Evolutionary conservation across 2,888 invertebrate species (phyloP), one percentile per base, ranked within the genome.

Genomic region (Caenorhabditis zanzibari): DNA sequence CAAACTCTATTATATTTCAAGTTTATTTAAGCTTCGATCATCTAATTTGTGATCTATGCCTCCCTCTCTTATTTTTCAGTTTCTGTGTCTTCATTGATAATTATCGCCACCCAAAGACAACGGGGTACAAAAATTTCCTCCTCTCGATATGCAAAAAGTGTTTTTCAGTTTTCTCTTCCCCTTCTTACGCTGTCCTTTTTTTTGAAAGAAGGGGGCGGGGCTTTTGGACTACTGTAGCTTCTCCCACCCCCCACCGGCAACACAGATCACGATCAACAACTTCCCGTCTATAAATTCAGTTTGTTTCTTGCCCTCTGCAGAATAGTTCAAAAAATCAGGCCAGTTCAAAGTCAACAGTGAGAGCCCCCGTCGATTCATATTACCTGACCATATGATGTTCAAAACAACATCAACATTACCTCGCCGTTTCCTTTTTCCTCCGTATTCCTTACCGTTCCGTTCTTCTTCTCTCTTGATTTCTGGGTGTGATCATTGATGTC

Each of bases 401-500:
- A 69, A 24, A 69, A 26, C 32, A 58, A 41, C 35, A 35, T 24
- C 61, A 41, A 24, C 72, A 58, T 49, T 59, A 35, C 28, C 41
- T 32, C 22, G n/a, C 49, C 41, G 7, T 9, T 24, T 28, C n/a
- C 28, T 26, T 12, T 19, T 32, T 16, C 58, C 32, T 44, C 47
- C 41, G 63, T 47, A 44, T 66, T 66, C 49, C 28, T 41, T 47
- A 24, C 64, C 54, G n/a, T 28, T 66, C 71, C 38, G 28, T 28
- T 19, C 24, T 32, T 12, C 35, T 56, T 1, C 24, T 69, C 54
- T 41, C 41, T 41, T 41, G n/a, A 47, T 44, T 47, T 16, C 44
- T 14, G 22, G 24, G 19, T n/a, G 9, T 56, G 69, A 69, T 69
- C 69, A 56, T 54, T 69, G 69, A 41, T 69, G 69, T 38, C 69